These are phyloP conservation scores for Marisa cornuarietis DNA, from an alignment of 1,140 invertebrate species.

Conservation along the genomic window DNA sequence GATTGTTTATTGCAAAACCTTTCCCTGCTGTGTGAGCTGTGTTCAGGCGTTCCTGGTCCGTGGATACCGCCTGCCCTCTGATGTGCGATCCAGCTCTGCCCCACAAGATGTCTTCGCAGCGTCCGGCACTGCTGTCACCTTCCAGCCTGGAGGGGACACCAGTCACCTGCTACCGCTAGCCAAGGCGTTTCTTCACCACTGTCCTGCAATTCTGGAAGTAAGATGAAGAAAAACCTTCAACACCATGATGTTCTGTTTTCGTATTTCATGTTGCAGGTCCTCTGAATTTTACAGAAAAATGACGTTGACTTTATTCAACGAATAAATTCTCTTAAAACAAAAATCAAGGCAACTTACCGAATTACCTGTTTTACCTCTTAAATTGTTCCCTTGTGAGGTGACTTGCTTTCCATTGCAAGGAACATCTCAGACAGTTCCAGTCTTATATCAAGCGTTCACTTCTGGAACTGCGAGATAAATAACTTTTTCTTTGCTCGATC, in stretches of 20 bases:
- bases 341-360: too few species aligned
- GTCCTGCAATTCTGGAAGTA: slow-evolving; percentile 42
- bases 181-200: slow-evolving; percentile 32
- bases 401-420: too few species aligned
- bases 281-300: too few species aligned
- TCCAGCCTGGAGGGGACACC: slow-evolving; percentile 26
- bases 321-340: too few species aligned
- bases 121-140: slow-evolving; percentile 33
- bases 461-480: too few species aligned
- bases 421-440: too few species aligned
- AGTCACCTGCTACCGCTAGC: slow-evolving; percentile 30
- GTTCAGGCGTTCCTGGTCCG: slow-evolving; percentile 22
- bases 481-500: too few species aligned
- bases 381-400: too few species aligned
- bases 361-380: too few species aligned
- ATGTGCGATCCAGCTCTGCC: slow-evolving; percentile 10
- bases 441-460: too few species aligned
- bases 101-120: slow-evolving; percentile 32
- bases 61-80: slow-evolving; percentile 28
- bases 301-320: too few species aligned
- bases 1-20: too few species aligned
- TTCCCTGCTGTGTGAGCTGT: not conserved
- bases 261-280: not conserved
- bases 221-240: not conserved
- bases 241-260: not conserved